These are phyloP conservation scores for Taurulus bubalis DNA, from an alignment of 2,113 vertebrate species.

Conservation along the genomic window DNA sequence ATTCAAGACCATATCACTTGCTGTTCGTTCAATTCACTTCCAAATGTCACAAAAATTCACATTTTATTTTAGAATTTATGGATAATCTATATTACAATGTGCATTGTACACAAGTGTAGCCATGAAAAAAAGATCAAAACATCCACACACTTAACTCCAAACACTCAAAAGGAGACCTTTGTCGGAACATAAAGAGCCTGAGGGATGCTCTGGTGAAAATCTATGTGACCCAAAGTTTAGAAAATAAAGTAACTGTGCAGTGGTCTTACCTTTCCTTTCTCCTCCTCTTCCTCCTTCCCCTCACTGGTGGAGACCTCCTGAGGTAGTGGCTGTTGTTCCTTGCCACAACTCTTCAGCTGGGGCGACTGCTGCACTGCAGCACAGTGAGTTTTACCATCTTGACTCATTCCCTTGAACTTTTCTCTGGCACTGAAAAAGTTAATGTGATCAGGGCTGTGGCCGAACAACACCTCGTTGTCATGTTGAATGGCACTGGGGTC, in stretches of 20 bases:
- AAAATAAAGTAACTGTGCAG: not conserved
- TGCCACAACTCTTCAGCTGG: constrained; percentile 65
- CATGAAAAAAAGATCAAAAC: not conserved
- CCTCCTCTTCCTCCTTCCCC: constrained; percentile 53
- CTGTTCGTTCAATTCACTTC: not conserved
- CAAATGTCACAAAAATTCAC: not conserved
- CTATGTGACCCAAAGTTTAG: not conserved
- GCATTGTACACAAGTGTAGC: not conserved
- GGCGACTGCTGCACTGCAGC: constrained; percentile 50
- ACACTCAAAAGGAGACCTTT: not conserved
- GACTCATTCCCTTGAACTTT: constrained; percentile 95
- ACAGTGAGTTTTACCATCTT: constrained; percentile 85
- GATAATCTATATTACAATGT: not conserved
- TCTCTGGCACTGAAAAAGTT: constrained; percentile 97
- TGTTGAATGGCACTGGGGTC: constrained; percentile 72
- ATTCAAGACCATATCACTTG: not conserved
- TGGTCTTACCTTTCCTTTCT: constrained; percentile 71
- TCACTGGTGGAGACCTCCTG: constrained; percentile 55
- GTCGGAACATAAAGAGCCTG: not conserved
- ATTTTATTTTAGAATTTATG: not conserved
- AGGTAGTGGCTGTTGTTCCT: constrained; percentile 59
- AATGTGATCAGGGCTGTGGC: constrained; percentile 90
- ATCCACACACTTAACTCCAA: not conserved
- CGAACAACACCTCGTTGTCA: constrained; percentile 60
- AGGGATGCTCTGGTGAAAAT: not conserved